These are phyloP conservation scores for Smutsia temminckii DNA, from an alignment of 2,797 vertebrate species.

Conservation along the genomic window DNA sequence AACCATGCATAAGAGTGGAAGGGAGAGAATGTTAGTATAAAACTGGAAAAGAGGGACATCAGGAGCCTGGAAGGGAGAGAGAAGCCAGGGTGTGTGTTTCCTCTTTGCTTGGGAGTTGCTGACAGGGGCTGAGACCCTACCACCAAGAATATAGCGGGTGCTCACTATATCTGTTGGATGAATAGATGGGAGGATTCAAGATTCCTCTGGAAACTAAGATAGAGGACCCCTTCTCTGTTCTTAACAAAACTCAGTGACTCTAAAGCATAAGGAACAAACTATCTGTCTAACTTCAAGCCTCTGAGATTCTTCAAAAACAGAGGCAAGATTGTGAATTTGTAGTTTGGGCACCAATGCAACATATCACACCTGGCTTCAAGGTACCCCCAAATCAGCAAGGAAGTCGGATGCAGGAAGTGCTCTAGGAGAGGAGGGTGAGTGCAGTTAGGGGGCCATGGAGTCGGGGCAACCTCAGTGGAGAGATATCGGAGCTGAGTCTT, in stretches of 20 bases:
- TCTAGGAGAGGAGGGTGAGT: not conserved
- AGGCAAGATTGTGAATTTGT: not conserved
- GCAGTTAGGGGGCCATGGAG: not conserved
- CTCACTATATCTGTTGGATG: not conserved
- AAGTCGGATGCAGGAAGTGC: not conserved
- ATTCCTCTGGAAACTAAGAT: not conserved
- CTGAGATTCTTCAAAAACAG: not conserved
- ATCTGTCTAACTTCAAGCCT: not conserved
- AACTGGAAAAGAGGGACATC: not conserved
- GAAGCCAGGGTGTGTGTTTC: not conserved
- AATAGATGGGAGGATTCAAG: not conserved
- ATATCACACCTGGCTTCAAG: not conserved
- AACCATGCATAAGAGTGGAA: not conserved
- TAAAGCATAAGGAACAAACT: not conserved
- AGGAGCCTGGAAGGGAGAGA: not conserved
- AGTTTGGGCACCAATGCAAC: not conserved
- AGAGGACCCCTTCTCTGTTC: not conserved
- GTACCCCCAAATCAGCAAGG: not conserved
- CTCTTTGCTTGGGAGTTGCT: not conserved
- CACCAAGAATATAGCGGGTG: not conserved
- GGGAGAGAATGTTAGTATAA: not conserved
- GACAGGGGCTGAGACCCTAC: not conserved
- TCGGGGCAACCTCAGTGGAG: not conserved
- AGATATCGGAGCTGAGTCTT: not conserved
- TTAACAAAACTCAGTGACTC: not conserved